Percentiles rank a stretch among this genome's conserved stretches.
phyloP scores from a whole-genome alignment of 1,140 invertebrate genomes.

The Bombus fervidus region DNA sequence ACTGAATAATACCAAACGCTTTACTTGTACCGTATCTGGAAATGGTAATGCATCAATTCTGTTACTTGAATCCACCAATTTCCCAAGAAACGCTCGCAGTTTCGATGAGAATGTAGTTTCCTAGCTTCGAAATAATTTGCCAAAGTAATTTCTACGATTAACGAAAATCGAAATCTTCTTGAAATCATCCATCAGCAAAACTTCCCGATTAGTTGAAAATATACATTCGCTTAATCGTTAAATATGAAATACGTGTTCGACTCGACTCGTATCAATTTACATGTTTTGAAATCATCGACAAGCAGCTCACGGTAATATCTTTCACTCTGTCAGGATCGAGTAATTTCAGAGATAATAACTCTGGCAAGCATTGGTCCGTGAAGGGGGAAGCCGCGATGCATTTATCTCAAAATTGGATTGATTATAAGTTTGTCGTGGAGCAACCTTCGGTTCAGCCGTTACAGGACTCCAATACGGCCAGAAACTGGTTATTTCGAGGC shows the following conservation, averaged over 20 bases:
- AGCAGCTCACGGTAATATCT: constrained; percentile 9
- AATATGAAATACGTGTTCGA: background rate
- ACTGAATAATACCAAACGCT: background rate
- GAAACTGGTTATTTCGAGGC: constrained; percentile 56
- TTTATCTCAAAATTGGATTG: constrained; percentile 57
- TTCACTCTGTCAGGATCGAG: constrained; percentile 16
- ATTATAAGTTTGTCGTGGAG: constrained; percentile 47
- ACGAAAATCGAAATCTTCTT: background rate
- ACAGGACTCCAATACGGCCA: constrained; percentile 30
- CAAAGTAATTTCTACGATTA: background rate
- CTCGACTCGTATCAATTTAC: background rate
- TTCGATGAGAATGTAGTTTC: background rate
- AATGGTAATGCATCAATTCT: background rate
- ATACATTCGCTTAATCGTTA: background rate
- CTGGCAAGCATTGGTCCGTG: constrained; percentile 30
- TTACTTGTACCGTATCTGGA: background rate
- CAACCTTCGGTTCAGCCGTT: constrained; percentile 31
- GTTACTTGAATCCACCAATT: background rate
- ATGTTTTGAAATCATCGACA: background rate
- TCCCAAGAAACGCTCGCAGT: background rate
- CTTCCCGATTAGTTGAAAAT: background rate
- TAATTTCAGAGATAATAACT: constrained; percentile 41
- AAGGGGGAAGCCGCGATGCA: constrained; percentile 38
- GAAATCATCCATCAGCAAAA: background rate
- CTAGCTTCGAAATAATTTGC: background rate